Base-by-base conservation (phyloP, 2,113 vertebrate genomes). In the Hyperoodon ampullatus region DNA sequence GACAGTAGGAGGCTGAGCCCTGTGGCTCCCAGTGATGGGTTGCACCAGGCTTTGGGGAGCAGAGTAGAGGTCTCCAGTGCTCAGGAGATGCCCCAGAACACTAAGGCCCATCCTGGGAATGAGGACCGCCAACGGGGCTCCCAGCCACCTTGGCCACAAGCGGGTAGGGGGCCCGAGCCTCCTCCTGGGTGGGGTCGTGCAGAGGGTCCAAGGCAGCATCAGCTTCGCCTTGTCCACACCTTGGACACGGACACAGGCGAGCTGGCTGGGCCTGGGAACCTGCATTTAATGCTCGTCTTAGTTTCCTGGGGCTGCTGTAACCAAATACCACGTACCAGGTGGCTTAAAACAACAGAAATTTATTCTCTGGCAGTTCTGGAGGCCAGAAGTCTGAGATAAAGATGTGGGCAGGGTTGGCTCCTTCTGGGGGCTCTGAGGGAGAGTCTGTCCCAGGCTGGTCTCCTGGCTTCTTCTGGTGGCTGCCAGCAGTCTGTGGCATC, bases 241-340 rank as follows among this genome's bases (percentile, higher is more conserved):
- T 33, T 6, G 33, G 47, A 66, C 28, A 4, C 0, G 5, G 47
- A 65, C n/a, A 2, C 1, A 0, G 44, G 15, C 2, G 23, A 33
- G 21, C 30, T 8, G 8, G 19, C 44, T 5, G 42, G 68, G 30
- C 60, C 42, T 3, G 9, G 74, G 55, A 21, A 30, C 13, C 23
- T 30, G 42, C 9, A 0, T 60, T 60, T 47, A 23, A 10, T 12
- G 15, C 58, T 35, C 2, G 0, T 50, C n/a, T 61, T 39, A 2
- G 9, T 42, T 84, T 30, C 42, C 61, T 71, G 71, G 82, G 33
- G 18, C 50, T 61, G 28, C 70, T 1, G 1, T 66, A 47, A 39
- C 28, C n/a, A 58, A 78, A 35, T 21, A 14, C 24, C 70, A 35
- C 33, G 28, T 30, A n/a, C 24, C 19, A 5, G 53, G 78, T 33